A percentile compares a stretch with the other conserved stretches of the same genome.
phyloP scores from a whole-genome alignment of 1,140 invertebrate species.

The Uloborus diversus region DNA sequence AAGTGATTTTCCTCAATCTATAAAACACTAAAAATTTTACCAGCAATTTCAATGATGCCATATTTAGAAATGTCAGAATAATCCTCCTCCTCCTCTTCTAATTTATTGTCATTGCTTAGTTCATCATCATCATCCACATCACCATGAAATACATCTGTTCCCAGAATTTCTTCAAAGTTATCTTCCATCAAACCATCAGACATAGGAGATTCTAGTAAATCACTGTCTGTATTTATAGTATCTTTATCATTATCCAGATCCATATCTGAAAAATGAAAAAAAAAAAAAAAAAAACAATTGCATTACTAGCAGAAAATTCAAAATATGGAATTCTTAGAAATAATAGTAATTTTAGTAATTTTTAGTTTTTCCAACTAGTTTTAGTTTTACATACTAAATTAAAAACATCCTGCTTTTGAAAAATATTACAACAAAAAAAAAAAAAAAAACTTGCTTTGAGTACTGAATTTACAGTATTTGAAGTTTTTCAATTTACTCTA shows the following conservation, averaged over 20 bases:
- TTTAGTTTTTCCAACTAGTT: no score
- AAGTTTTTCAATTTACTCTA: no score
- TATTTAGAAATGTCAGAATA: constrained; percentile 81
- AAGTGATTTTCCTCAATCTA: background rate
- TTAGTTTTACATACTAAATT: no score
- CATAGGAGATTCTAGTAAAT: constrained; percentile 77
- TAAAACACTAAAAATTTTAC: constrained; percentile 63
- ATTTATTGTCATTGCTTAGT: constrained; percentile 60
- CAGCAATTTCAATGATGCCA: constrained; percentile 89
- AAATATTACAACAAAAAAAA: no score
- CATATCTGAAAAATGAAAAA: constrained; percentile 15
- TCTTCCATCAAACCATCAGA: constrained; percentile 90
- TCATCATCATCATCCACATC: constrained; percentile 65
- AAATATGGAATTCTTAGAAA: no score
- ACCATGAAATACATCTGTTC: constrained; percentile 70
- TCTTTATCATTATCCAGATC: constrained; percentile 70
- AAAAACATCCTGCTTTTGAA: no score
- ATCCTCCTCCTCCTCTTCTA: constrained; percentile 70
- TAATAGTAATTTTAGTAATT: no score
- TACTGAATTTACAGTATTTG: no score
- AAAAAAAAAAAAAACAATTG: constrained; percentile 1
- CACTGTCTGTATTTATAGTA: constrained; percentile 68
- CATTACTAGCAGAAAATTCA: no score
- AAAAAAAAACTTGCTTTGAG: no score
- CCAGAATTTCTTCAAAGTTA: constrained; percentile 92